Evolutionary conservation across 2,888 invertebrate genomes (phyloP), one percentile per base, ranked within the genome.

Genomic region (Siphlonurus alternatus): DNA sequence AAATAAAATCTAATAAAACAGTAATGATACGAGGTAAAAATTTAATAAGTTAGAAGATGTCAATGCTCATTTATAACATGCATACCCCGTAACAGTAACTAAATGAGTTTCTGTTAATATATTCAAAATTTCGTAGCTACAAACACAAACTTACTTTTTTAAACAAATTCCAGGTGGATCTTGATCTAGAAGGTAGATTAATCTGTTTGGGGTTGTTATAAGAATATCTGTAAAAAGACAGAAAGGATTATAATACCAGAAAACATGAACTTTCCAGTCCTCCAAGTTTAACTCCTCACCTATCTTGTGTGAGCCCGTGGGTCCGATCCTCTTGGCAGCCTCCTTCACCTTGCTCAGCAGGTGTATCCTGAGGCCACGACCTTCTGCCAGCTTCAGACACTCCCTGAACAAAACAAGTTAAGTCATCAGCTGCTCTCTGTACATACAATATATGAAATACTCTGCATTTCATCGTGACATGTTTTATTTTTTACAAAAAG

Each of bases 161-260:
- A 95, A 78, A 63, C 82, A 83, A 63, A 95, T 79, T 1, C 83
- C 80, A 10, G 89, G 85, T 20, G 85, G 86, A 66, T 93, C 88
- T 72, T 89, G 86, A 70, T 88, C 85, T 54, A 96, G 75, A 64
- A 95, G 75, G 73, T 84, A 93, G 69, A 96, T 86, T 18, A 99
- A 78, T 66, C 95, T 82, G 73, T 96, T 95, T 1, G 98, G 98
- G 1, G 98, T 98, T 38, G 93, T 93, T 61, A 98, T 88, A 2
- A 99, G 78, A 69, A 97, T 87, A 80, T 97, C 91, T 88, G 77
- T 51, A 80, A 80, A 63, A 68, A 67, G 23, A 23, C 38, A 38
- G 38, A 10, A 38, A 38, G 15, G 2, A 18, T 65, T 65, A 24
- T 10, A 20, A 1, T 1, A 53, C 3, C 23, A 54, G 20, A 19